phyloP scores from a whole-genome alignment of 2,888 invertebrate species.

The Sisyra terminalis region DNA sequence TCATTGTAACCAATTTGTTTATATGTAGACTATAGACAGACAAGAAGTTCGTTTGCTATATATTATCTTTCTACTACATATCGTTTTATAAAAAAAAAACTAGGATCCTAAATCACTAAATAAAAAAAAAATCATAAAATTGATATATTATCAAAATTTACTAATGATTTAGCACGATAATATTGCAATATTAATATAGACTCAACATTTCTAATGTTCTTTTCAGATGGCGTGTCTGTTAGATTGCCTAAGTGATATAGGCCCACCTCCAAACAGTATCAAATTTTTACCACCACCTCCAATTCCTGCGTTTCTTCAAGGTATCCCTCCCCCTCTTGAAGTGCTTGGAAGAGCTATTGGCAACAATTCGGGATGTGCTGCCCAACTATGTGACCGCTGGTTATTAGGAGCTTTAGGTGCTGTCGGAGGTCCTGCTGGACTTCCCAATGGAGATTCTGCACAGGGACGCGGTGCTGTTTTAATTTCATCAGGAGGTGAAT shows the following conservation, averaged over 20 bases:
- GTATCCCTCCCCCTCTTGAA: constrained; percentile 24
- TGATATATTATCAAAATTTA: neutral
- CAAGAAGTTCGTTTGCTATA: no score
- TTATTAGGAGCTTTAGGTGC: constrained; percentile 14
- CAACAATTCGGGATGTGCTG: constrained; percentile 45
- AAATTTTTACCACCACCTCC: constrained; percentile 75
- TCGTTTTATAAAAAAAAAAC: no score
- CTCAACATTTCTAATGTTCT: constrained; percentile 1
- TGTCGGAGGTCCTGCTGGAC: constrained; percentile 8
- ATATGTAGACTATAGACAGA: no score
- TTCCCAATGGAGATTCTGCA: constrained; percentile 6
- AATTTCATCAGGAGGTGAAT: constrained; percentile 32
- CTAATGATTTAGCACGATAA: neutral
- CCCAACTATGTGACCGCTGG: constrained; percentile 43
- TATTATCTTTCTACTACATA: no score
- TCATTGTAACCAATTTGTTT: no score
- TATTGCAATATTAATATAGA: no score
- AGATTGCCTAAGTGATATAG: constrained; percentile 33
- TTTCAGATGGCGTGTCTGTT: constrained; percentile 37
- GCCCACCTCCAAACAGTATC: constrained; percentile 69
- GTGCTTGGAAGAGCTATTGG: constrained; percentile 10
- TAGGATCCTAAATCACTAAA: no score
- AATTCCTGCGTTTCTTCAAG: constrained; percentile 54
- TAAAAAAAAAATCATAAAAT: no score
- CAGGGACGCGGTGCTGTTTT: constrained; percentile 30